A percentile compares a stretch with the other conserved stretches of the same genome.
These are phyloP conservation scores for Labeo calbasu DNA, from an alignment of 2,797 vertebrate species.

Conservation along the genomic window DNA sequence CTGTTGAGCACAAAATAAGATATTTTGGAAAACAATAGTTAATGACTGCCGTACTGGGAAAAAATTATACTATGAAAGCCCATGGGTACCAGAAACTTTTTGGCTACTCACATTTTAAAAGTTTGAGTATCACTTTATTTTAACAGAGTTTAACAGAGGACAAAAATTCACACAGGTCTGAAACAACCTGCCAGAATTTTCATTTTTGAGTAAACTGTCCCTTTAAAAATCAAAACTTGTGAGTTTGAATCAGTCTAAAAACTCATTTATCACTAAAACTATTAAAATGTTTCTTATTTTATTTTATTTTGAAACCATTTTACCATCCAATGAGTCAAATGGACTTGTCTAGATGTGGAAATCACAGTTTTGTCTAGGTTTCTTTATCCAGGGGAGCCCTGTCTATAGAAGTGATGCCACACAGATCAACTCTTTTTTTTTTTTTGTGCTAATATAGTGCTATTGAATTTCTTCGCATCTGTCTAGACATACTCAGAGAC, in stretches of 20 bases:
- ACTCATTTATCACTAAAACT: not conserved
- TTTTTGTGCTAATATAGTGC: not conserved
- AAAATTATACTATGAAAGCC: not conserved
- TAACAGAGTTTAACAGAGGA: too few species aligned
- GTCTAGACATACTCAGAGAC: constrained; percentile 40
- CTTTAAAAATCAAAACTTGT: not conserved
- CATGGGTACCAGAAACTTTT: not conserved
- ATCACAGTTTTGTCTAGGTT: not conserved
- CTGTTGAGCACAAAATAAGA: not conserved
- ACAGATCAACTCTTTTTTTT: not conserved
- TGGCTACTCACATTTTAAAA: not conserved
- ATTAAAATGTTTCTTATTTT: not conserved
- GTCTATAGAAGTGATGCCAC: not conserved
- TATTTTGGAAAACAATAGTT: not conserved
- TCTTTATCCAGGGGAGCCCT: not conserved
- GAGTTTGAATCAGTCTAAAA: not conserved
- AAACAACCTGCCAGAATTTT: not conserved
- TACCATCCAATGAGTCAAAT: not conserved
- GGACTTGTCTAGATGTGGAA: not conserved
- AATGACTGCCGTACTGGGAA: not conserved
- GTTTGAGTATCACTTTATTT: too few species aligned
- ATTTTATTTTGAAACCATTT: not conserved
- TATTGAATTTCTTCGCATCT: constrained; percentile 41
- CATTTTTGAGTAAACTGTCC: not conserved
- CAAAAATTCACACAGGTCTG: not conserved